These are phyloP conservation scores for Keiferia lycopersicella DNA, from an alignment of 2,888 invertebrate species.

Conservation along the genomic window DNA sequence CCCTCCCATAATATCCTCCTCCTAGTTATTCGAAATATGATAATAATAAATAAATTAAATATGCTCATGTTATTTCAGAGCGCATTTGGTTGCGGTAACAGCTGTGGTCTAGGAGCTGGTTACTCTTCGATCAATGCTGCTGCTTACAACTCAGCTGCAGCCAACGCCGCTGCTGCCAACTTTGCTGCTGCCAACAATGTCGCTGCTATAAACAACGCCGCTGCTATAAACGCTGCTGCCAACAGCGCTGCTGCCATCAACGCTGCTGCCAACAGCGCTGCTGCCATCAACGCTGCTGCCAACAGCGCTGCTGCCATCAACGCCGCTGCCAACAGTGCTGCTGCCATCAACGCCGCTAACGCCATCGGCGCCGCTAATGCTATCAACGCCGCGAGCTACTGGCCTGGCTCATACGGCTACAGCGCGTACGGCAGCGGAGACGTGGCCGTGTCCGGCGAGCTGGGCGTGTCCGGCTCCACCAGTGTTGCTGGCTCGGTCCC, in stretches of 20 bases:
- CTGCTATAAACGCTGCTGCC: not conserved
- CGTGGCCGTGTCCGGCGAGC: conserved; percentile 41
- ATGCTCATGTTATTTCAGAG: not conserved
- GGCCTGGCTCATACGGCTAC: conserved; percentile 1
- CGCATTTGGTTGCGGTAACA: not conserved
- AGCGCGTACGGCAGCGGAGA: conserved; percentile 35
- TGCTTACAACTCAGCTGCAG: not conserved
- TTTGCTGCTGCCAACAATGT: not conserved
- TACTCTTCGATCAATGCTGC: not conserved
- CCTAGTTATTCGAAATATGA: not conserved
- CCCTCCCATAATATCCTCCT: too few relatives aligned
- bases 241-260: not conserved
- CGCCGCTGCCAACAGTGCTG: conserved; percentile 3
- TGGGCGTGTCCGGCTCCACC: conserved; percentile 43
- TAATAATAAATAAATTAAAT: not conserved
- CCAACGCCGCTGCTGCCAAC: not conserved
- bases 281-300: not conserved
- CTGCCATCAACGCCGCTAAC: conserved; percentile 23
- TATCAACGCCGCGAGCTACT: not conserved
- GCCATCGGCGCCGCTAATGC: conserved; percentile 19
- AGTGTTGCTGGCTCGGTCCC: conserved; percentile 45
- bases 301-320: not conserved
- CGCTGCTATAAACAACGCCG: not conserved
- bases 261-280: not conserved
- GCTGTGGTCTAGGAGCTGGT: not conserved